Conservation (phyloP, 1,140 invertebrate genomes). For the Drosophila leontia region DNA sequence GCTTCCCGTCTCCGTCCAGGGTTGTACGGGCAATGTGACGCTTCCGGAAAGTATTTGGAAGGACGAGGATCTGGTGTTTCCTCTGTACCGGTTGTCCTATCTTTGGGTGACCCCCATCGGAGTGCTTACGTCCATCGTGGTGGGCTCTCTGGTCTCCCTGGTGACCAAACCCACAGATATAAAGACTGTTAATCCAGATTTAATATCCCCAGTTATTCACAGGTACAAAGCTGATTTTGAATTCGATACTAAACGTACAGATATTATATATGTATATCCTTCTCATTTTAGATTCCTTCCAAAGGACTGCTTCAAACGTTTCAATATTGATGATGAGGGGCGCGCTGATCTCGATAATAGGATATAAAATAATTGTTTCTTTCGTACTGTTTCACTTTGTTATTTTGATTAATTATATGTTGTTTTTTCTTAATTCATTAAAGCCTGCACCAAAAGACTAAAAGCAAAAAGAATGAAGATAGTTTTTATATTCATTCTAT, state of each 20-base stretch:
- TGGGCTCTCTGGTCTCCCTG: constrained; percentile 89
- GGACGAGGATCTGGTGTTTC: constrained; percentile 87
- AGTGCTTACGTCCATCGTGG: constrained; percentile 87
- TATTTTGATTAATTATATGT: not conserved
- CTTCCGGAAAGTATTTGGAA: constrained; percentile 61
- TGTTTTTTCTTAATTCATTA: too few relatives aligned
- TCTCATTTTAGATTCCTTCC: constrained; percentile 62
- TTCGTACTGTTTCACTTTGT: not conserved
- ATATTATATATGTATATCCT: too few relatives aligned
- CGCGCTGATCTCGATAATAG: not conserved
- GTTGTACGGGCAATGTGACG: constrained; percentile 72
- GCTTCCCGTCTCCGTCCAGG: constrained; percentile 79
- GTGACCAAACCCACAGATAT: constrained; percentile 88
- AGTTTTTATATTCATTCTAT: too few relatives aligned
- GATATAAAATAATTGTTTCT: not conserved
- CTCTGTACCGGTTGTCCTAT: constrained; percentile 90
- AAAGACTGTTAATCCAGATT: constrained; percentile 86
- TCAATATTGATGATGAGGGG: not conserved
- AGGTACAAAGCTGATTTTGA: constrained; percentile 55
- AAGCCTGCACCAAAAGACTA: too few relatives aligned
- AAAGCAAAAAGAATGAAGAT: too few relatives aligned
- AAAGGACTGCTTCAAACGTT: constrained; percentile 68
- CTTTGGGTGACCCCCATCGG: constrained; percentile 91
- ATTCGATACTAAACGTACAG: not conserved
- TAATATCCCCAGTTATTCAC: constrained; percentile 88